phyloP scores from a whole-genome alignment of 1,140 invertebrate genomes.

The Scaptomyza graminum region DNA sequence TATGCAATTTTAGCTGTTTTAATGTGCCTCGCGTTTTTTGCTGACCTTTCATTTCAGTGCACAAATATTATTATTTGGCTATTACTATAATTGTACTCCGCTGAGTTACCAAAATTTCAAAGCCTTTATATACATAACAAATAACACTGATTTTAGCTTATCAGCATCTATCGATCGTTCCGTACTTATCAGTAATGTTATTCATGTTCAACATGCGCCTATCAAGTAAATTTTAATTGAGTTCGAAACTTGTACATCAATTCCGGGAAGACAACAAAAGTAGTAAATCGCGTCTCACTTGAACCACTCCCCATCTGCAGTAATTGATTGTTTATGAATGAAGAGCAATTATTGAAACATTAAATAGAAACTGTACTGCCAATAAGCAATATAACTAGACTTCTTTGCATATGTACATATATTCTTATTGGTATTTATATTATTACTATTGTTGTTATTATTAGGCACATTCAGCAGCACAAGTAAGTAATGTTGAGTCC shows the following conservation, averaged over 20 bases:
- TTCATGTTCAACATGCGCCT: constrained; percentile 56
- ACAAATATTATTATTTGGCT: constrained; percentile 66
- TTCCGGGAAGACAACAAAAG: constrained; percentile 59
- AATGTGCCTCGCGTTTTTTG: neutral
- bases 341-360: constrained; percentile 7
- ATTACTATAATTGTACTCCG: constrained; percentile 62
- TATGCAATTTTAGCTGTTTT: neutral
- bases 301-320: constrained; percentile 48
- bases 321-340: constrained; percentile 51
- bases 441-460: neutral
- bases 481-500: constrained; percentile 39
- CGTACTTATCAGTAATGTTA: constrained; percentile 37
- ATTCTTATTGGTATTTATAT: constrained; percentile 5
- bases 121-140: constrained; percentile 56
- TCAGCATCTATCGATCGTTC: constrained; percentile 28
- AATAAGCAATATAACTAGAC: neutral
- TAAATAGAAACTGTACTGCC: neutral
- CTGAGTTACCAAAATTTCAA: constrained; percentile 56
- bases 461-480: constrained; percentile 47
- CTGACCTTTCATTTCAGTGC: constrained; percentile 67
- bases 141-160: constrained; percentile 21
- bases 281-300: neutral
- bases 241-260: constrained; percentile 38
- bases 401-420: constrained; percentile 11
- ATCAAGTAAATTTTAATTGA: constrained; percentile 60